Percentiles rank a stretch among this genome's conserved stretches.
Conservation (phyloP, 2,797 vertebrate species). For the Sebastes trivittatus region DNA sequence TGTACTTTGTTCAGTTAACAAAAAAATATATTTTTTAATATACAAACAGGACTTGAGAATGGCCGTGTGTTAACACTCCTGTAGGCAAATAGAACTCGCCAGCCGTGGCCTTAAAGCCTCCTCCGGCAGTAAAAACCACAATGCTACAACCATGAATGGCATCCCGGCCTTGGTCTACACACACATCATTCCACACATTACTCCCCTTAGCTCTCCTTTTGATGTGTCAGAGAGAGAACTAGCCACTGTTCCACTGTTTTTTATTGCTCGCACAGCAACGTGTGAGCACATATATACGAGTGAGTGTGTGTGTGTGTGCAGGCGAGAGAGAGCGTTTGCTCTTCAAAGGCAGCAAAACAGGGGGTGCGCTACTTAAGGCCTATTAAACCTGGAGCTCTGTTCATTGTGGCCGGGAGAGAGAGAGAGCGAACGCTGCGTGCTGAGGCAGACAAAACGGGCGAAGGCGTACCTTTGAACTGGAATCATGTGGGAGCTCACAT, state of each 20-base stretch:
- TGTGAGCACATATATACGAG: slow-evolving; percentile 26
- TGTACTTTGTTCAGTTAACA: slow-evolving; percentile 34
- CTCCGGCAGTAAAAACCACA: slow-evolving; percentile 65
- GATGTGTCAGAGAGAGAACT: slow-evolving; percentile 76
- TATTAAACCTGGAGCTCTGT: slow-evolving; percentile 80
- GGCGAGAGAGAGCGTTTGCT: slow-evolving; percentile 63
- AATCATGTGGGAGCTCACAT: slow-evolving; percentile 81
- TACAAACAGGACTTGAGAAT: slow-evolving; percentile 25
- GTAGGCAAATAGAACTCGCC: slow-evolving; percentile 36
- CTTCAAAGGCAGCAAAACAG: slow-evolving; percentile 76
- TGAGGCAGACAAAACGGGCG: slow-evolving; percentile 76
- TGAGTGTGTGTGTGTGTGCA: slow-evolving; percentile 6
- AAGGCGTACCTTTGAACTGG: slow-evolving; percentile 81
- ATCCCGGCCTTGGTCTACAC: slow-evolving; percentile 70
- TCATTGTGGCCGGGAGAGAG: slow-evolving; percentile 67
- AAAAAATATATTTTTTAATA: background rate
- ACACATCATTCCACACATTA: slow-evolving; percentile 78
- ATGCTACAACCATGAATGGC: slow-evolving; percentile 72
- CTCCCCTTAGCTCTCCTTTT: slow-evolving; percentile 74
- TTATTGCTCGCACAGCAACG: slow-evolving; percentile 73
- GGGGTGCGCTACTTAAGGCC: slow-evolving; percentile 76
- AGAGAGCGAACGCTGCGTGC: slow-evolving; percentile 56
- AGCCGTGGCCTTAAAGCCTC: slow-evolving; percentile 55
- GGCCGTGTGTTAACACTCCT: slow-evolving; percentile 43
- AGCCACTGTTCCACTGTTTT: slow-evolving; percentile 71